Percentiles rank a stretch among this genome's conserved stretches.
These are phyloP conservation scores for human (Homo sapiens) DNA, from an alignment of 2,113 vertebrate genomes.

Conservation along the genomic window DNA sequence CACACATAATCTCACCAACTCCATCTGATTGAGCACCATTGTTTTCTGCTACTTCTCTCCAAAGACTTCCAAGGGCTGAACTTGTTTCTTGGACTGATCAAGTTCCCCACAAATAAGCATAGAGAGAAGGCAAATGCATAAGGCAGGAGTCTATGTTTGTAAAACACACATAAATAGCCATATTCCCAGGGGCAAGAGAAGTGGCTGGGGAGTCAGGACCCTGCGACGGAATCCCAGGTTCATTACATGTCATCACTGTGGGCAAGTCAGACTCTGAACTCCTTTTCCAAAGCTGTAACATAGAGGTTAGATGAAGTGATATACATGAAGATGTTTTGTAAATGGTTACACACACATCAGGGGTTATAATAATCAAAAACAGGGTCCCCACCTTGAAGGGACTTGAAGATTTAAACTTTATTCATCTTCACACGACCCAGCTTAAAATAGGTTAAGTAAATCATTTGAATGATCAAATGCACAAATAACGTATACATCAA, in stretches of 20 bases:
- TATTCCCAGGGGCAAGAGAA: background rate
- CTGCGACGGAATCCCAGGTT: background rate
- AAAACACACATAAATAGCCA: background rate
- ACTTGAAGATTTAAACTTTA: background rate
- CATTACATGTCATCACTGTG: too few relatives aligned
- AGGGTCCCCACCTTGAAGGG: background rate
- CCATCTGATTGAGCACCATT: background rate
- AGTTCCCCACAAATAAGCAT: background rate
- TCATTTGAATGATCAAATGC: background rate
- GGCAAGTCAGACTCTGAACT: background rate
- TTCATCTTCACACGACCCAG: background rate
- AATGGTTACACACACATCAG: background rate
- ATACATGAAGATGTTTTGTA: background rate
- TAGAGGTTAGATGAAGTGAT: background rate
- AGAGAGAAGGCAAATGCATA: background rate
- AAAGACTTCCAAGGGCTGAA: background rate
- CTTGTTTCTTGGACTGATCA: background rate
- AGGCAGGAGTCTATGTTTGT: background rate
- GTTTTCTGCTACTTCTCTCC: background rate
- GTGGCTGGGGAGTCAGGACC: background rate
- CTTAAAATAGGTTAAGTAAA: background rate
- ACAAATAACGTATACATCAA: background rate
- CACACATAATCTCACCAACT: background rate
- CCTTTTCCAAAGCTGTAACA: background rate
- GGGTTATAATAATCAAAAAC: background rate